Conservation (phyloP, 2,888 invertebrate species). For the Lasioglossum zephyrum region DNA sequence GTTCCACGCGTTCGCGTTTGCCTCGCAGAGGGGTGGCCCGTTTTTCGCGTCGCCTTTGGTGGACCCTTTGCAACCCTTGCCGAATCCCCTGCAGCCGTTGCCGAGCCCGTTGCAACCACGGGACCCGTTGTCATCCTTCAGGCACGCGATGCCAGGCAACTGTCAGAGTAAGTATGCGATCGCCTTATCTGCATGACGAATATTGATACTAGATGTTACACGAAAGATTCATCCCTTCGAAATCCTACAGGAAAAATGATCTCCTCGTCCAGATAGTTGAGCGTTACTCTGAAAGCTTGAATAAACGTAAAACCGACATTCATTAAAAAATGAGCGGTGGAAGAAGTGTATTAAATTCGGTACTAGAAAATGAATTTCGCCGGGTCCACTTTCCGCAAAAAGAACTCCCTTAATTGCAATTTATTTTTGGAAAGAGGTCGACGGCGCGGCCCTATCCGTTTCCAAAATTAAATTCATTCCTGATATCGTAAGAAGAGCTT, state of each 20-base stretch:
- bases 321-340: not conserved
- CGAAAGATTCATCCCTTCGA: not conserved
- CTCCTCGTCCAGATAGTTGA: not conserved
- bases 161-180: conserved; percentile 93
- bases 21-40: conserved; percentile 86
- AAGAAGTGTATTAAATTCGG: not conserved
- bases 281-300: not conserved
- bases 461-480: conserved; percentile 43
- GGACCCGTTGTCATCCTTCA: conserved; percentile 93
- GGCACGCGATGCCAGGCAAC: conserved; percentile 95
- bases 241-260: not conserved
- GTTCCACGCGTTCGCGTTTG: conserved; percentile 93
- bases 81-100: conserved; percentile 82
- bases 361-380: not conserved
- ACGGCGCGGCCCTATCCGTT: not conserved
- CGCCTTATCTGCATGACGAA: conserved; percentile 41
- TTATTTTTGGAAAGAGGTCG: not conserved
- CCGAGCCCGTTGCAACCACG: conserved; percentile 88
- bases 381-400: not conserved
- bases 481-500: conserved; percentile 44
- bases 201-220: not conserved
- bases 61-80: conserved; percentile 82
- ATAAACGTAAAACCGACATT: not conserved
- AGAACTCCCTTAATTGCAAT: not conserved
- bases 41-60: conserved; percentile 83